Conservation (phyloP, 2,113 vertebrate species). For the Sylvilagus bachmani region DNA sequence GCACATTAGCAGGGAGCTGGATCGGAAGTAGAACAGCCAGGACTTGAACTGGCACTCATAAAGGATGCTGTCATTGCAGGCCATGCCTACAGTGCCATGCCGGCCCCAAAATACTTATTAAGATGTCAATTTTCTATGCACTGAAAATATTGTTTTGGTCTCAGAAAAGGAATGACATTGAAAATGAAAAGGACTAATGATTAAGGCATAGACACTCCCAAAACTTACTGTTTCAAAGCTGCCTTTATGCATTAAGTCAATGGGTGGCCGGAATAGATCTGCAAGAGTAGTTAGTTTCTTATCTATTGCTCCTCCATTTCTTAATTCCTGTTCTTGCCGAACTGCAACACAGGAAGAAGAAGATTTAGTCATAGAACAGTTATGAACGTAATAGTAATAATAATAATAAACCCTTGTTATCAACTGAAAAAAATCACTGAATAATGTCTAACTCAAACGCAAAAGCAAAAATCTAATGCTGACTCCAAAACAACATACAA, state of each 20-base stretch:
- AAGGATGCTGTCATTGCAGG: too few species aligned
- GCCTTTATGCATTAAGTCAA: slow-evolving; percentile 99
- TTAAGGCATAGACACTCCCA: slow-evolving; percentile 1
- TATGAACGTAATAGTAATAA: not conserved
- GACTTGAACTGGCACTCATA: too few species aligned
- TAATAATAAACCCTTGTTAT: not conserved
- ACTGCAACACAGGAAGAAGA: slow-evolving; percentile 88
- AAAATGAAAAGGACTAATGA: slow-evolving; percentile 41
- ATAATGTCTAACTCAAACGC: not conserved
- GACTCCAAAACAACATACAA: not conserved
- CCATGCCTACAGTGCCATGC: too few species aligned
- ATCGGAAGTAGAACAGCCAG: too few species aligned
- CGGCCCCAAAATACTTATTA: not conserved
- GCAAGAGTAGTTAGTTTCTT: slow-evolving; percentile 99
- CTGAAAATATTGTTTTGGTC: not conserved
- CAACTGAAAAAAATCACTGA: slow-evolving; percentile 34
- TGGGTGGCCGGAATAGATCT: slow-evolving; percentile 98
- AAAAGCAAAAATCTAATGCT: slow-evolving; percentile 45
- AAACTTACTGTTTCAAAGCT: slow-evolving; percentile 98
- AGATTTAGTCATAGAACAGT: slow-evolving; percentile 44
- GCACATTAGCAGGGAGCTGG: too few species aligned
- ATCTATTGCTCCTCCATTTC: slow-evolving; percentile 97
- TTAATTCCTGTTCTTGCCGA: slow-evolving; percentile 98
- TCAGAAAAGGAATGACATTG: not conserved
- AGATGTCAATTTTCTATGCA: not conserved